Base-by-base conservation (phyloP, 2,113 vertebrate species). In the Rutilus rutilus region DNA sequence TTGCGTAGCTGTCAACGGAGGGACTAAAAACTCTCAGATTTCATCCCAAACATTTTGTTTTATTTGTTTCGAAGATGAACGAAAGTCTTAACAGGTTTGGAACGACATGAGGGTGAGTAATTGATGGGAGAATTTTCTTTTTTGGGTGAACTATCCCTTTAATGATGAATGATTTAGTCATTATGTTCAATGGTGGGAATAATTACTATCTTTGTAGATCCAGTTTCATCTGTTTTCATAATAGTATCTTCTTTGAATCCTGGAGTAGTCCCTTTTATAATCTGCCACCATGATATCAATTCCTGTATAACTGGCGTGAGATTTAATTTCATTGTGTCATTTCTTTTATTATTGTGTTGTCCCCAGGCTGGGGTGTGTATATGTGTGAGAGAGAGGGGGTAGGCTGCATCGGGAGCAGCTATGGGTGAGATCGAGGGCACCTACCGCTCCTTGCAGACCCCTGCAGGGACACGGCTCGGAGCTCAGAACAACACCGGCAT, bases 371-470 rank as follows among this genome's bases (percentile, higher is more conserved):
- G 50, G n/a, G 54, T 85, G n/a, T 88, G 39, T 90, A 5, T 87
- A 86, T 92, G 80, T 88, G 92, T 90, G 92, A 86, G 74, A 84
- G 88, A 89, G 87, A 67, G 84, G 33, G 67, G 81, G 19, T 57
- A 87, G 78, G 86, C 90, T 33, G n/a, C 86, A 77, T 39, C 91
- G 88, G 78, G 76, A 84, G 86, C 88, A 92, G 95, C 89, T 33
- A 99, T 99, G 98, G 97, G 97, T 83, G 98, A 99, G 77, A 95
- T 97, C 14, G 97, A 97, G 91, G 98, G 98, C 60, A 97, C 97
- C 0, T 98, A 98, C 90, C 94, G 97, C 90, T 91, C 93, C 69
- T 88, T 99, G 87, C 97, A 97, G 93, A 97, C 96, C 1, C 96
- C 97, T 0, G 50, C 75, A 52, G 98, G 96, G 45, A 94, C 96